phyloP scores from a whole-genome alignment of 2,888 invertebrate genomes.

The Rapana venosa region DNA sequence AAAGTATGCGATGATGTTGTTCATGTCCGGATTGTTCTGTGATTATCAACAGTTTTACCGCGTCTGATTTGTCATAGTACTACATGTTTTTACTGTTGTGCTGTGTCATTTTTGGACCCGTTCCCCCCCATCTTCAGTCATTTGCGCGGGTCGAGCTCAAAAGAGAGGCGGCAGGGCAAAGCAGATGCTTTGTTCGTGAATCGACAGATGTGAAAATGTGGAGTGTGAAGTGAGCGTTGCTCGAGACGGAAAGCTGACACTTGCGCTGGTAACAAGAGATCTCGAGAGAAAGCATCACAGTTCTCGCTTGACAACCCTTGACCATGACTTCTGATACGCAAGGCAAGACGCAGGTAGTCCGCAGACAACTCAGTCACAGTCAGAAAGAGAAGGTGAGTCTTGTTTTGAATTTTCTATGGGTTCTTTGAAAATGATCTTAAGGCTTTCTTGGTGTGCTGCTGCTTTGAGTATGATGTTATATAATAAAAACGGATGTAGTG shows the following conservation, averaged over 20 bases:
- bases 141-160: no score
- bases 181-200: not conserved
- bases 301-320: not conserved
- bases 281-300: not conserved
- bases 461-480: no score
- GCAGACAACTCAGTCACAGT: conserved; percentile 20
- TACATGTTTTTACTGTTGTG: no score
- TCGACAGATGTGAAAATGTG: not conserved
- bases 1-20: not conserved
- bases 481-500: no score
- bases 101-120: no score
- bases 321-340: conserved; percentile 41
- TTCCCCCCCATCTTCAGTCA: no score
- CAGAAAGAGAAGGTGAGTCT: conserved; percentile 36
- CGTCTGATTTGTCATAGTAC: not conserved
- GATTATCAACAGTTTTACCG: not conserved
- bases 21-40: not conserved
- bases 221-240: conserved; percentile 22
- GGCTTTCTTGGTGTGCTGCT: no score
- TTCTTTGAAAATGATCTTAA: not conserved
- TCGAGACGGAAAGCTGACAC: not conserved
- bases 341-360: conserved; percentile 19
- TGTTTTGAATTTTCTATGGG: not conserved
- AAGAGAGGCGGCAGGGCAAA: not conserved
- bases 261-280: not conserved